Base-by-base conservation (phyloP, 2,888 invertebrate genomes). In the Germaria angustata region DNA sequence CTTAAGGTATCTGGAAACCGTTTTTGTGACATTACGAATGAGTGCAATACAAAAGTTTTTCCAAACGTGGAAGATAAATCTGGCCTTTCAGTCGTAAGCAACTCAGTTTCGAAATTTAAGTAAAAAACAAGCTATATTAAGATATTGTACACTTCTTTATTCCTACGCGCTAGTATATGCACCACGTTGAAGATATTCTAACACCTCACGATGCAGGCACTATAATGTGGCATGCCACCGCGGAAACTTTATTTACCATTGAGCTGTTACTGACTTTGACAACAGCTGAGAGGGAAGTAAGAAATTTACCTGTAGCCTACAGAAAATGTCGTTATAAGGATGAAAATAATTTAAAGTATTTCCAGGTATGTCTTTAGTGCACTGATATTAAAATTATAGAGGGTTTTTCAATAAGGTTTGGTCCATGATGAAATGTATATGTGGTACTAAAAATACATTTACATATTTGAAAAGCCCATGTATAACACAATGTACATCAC, bases 311-410 rank as follows among this genome's bases (percentile, higher is more conserved):
- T 0, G 86, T 89, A 17, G 84, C 87, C 22, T 88, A 87, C 84
- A 86, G 91, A 55, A 90, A 90, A 83, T 91, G 91, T 79, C 89
- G 89, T 32, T 91, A 89, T 55, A 69, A 59, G 1, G 84, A 88
- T 59, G 91, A 91, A 80, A 87, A 88, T 53, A 84, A 88, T 77
- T 87, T 90, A 0, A 41, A 87, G 46, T 89, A 87, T 78, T 91
- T 87, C 66, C 81, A 83, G 24, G 90, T 90, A 75, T 13, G 7
- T 6, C 20, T 49, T 6, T 15, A 7, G 17, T 1, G 11, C 28
- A 28, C 28, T 28, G 28, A 28, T 5, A 28, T 28, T 28, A 6
- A 3, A 28, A 28, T 5, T 6, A 28, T 28, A 28, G 6, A 28
- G 28, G 6, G 28, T 28, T 28, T 28, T 28, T 28, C 28, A 28